These are phyloP conservation scores for Pediacus dermestoides DNA, from an alignment of 2,888 invertebrate genomes.

Conservation along the genomic window DNA sequence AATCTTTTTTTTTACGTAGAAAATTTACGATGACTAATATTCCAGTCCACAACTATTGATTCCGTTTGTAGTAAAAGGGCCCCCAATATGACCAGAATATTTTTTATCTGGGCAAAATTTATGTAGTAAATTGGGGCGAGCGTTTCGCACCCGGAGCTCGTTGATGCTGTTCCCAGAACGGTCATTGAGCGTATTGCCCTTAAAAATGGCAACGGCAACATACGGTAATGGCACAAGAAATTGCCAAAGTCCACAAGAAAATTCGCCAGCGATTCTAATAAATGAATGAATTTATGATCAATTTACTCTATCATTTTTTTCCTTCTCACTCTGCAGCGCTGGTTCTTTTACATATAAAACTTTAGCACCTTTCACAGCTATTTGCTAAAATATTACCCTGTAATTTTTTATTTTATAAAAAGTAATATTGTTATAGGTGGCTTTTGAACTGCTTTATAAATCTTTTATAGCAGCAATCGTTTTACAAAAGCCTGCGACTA, in stretches of 20 bases:
- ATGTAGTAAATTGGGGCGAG: constrained; percentile 31
- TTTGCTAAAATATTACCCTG: no score
- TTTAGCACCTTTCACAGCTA: no score
- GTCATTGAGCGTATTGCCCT: constrained; percentile 35
- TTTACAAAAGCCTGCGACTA: constrained; percentile 18
- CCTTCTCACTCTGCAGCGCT: no score
- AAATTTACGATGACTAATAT: no score
- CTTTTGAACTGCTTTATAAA: constrained; percentile 20
- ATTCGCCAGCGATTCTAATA: constrained; percentile 17
- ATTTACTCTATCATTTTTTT: no score
- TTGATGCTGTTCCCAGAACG: constrained; percentile 32
- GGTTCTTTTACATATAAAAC: no score
- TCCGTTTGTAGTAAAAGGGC: no score
- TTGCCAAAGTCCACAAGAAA: constrained; percentile 17
- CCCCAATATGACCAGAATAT: background rate
- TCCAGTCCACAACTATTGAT: no score
- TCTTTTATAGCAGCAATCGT: constrained; percentile 21
- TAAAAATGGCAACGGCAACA: constrained; percentile 33
- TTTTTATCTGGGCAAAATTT: constrained; percentile 20
- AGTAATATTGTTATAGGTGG: no score
- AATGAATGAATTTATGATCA: constrained; percentile 21
- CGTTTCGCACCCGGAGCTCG: constrained; percentile 28
- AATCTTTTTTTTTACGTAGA: no score
- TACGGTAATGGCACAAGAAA: constrained; percentile 28
- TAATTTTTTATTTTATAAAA: no score